Evolutionary conservation across 1,140 invertebrate genomes (phyloP).

Genomic region (Aphaenogaster floridana): DNA sequence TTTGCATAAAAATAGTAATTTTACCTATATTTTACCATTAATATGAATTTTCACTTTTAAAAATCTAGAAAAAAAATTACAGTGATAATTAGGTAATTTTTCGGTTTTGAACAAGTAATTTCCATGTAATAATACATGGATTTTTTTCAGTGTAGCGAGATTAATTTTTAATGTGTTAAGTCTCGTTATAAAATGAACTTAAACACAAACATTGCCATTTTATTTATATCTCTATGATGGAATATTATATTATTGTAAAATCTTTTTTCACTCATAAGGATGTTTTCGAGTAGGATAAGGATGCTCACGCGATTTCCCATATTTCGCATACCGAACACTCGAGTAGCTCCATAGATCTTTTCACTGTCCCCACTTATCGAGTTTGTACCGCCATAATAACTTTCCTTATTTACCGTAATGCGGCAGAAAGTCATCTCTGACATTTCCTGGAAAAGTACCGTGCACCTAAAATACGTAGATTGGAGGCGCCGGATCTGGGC

Average conservation of each 20-base stretch:
- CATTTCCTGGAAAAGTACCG: slow-evolving; percentile 43
- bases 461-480: slow-evolving; percentile 63
- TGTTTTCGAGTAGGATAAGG: background rate
- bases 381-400: slow-evolving; percentile 36
- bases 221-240: background rate
- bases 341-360: background rate
- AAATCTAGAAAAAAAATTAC: too few relatives aligned
- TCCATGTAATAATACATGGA: too few relatives aligned
- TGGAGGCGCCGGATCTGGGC: slow-evolving; percentile 39
- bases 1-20: too few relatives aligned
- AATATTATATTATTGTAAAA: slow-evolving; percentile 10
- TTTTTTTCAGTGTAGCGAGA: background rate
- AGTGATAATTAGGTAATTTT: too few relatives aligned
- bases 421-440: slow-evolving; percentile 53
- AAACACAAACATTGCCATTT: background rate
- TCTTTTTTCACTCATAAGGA: background rate
- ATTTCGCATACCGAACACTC: background rate
- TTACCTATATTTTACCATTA: too few relatives aligned
- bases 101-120: too few relatives aligned
- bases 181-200: background rate
- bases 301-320: background rate
- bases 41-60: too few relatives aligned
- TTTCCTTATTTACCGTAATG: slow-evolving; percentile 52
- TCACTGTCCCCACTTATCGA: background rate
- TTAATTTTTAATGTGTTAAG: background rate